Conservation (phyloP, 2,797 vertebrate species). For the Aplochiton taeniatus region DNA sequence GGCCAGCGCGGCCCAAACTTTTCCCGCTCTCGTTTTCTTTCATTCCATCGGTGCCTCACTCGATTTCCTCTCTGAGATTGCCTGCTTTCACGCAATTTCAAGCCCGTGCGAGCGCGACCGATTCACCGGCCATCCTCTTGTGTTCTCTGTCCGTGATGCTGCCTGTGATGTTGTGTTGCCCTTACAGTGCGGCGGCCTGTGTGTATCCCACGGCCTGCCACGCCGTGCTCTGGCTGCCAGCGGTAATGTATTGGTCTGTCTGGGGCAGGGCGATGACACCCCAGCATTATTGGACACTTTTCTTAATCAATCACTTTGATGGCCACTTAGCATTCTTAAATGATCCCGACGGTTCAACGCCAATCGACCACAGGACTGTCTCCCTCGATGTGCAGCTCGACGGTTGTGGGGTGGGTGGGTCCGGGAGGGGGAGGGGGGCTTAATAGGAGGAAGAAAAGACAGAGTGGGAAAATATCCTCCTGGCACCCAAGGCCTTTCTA, state of each 20-base stretch:
- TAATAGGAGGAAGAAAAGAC: constrained; percentile 6
- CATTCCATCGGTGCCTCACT: no score
- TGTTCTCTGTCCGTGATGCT: no score
- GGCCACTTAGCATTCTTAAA: constrained; percentile 49
- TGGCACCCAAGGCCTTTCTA: constrained; percentile 23
- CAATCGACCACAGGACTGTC: constrained; percentile 28
- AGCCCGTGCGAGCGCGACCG: no score
- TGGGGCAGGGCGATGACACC: constrained; percentile 21
- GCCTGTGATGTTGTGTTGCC: no score
- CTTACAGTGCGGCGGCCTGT: neutral
- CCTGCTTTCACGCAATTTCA: no score
- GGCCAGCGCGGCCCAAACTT: constrained; percentile 20
- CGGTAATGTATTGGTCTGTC: constrained; percentile 50
- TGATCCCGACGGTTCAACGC: constrained; percentile 30
- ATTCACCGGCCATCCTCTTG: no score
- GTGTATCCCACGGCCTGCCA: constrained; percentile 27
- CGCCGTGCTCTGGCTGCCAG: constrained; percentile 33
- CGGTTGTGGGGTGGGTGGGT: no score
- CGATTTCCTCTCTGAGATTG: no score
- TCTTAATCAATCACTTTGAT: constrained; percentile 51
- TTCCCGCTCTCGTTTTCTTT: neutral
- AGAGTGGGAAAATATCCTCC: constrained; percentile 10
- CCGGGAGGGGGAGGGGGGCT: no score
- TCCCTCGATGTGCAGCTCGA: constrained; percentile 13
- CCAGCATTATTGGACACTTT: constrained; percentile 39